phyloP scores from a whole-genome alignment of 2,113 vertebrate species.

The Rattus norvegicus region DNA sequence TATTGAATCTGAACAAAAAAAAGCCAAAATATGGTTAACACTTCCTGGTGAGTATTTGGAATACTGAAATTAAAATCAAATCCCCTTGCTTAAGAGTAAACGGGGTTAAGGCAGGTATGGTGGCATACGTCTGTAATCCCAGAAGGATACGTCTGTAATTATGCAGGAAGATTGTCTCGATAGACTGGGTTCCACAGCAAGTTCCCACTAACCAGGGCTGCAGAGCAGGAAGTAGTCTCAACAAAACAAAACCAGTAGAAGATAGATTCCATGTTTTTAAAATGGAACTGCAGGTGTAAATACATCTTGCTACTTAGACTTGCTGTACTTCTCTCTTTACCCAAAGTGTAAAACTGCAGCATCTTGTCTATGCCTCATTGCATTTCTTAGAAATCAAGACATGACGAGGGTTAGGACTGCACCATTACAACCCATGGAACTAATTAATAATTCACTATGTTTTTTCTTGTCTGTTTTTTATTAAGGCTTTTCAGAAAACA shows the following conservation, averaged over 20 bases:
- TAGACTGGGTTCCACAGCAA: background rate
- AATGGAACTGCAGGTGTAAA: slow-evolving; percentile 21
- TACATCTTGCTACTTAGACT: background rate
- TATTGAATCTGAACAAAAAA: slow-evolving; percentile 18
- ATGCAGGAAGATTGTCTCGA: background rate
- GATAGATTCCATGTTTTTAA: background rate
- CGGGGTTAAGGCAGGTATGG: background rate
- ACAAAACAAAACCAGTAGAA: background rate
- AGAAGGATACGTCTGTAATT: too few species aligned
- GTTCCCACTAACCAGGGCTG: background rate
- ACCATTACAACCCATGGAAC: background rate
- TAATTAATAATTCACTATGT: background rate
- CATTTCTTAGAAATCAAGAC: slow-evolving; percentile 48
- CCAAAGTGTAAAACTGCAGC: background rate
- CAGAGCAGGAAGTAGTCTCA: background rate
- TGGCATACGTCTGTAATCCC: background rate
- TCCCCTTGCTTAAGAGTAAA: background rate
- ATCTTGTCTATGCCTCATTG: background rate
- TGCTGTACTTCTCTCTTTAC: background rate
- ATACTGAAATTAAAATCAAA: slow-evolving; percentile 49
- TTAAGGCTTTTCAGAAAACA: background rate
- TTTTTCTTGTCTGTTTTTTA: slow-evolving; percentile 39
- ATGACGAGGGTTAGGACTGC: background rate
- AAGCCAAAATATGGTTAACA: slow-evolving; percentile 22
- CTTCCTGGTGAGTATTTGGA: slow-evolving; percentile 51